These are phyloP conservation scores for Troides aeacus DNA, from an alignment of 2,888 invertebrate species.

Conservation along the genomic window DNA sequence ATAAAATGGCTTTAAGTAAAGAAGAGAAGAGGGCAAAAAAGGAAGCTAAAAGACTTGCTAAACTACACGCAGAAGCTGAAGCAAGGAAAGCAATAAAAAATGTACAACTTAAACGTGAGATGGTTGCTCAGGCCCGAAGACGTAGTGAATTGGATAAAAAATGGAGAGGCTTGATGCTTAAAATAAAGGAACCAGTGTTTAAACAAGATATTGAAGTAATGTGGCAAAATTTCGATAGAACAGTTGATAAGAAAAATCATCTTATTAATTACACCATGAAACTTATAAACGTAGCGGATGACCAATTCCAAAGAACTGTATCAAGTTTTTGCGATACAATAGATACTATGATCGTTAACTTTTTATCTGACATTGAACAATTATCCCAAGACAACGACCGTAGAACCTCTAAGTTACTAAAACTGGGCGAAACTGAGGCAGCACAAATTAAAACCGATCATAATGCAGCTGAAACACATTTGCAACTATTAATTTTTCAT, in stretches of 20 bases:
- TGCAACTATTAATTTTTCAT: conserved; percentile 63
- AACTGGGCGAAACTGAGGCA: conserved; percentile 50
- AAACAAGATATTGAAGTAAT: conserved; percentile 63
- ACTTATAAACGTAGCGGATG: conserved; percentile 81
- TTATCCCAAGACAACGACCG: conserved; percentile 55
- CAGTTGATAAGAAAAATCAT: conserved; percentile 80
- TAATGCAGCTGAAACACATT: conserved; percentile 63
- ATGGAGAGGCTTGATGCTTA: conserved; percentile 64
- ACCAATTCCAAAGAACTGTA: conserved; percentile 82
- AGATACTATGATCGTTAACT: conserved; percentile 79
- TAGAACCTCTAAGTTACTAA: conserved; percentile 50
- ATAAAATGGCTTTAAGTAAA: conserved; percentile 55
- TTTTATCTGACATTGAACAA: conserved; percentile 57
- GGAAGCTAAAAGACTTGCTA: conserved; percentile 59
- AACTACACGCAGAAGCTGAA: conserved; percentile 51
- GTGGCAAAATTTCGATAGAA: conserved; percentile 76
- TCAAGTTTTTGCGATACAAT: conserved; percentile 82
- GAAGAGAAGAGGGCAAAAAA: conserved; percentile 65
- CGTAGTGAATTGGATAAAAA: conserved; percentile 57
- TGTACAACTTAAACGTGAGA: conserved; percentile 59
- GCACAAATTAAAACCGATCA: conserved; percentile 51
- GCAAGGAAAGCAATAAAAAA: conserved; percentile 52
- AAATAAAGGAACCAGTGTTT: conserved; percentile 68
- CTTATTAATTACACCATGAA: conserved; percentile 77
- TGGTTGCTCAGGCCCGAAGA: conserved; percentile 52